These are phyloP conservation scores for Garra rufa DNA, from an alignment of 2,113 vertebrate genomes.

Conservation along the genomic window DNA sequence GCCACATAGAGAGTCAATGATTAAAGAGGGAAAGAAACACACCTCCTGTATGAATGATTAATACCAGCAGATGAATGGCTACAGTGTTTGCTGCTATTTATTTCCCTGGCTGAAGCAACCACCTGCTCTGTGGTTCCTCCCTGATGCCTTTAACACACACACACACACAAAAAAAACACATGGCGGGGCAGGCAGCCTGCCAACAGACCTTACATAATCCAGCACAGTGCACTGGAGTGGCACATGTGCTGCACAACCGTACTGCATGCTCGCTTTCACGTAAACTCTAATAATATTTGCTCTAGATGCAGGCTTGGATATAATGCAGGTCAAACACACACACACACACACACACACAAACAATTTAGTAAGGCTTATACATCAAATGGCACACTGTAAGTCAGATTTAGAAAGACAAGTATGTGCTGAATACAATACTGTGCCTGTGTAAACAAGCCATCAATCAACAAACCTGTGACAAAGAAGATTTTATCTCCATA, in stretches of 20 bases:
- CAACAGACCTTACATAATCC: constrained; percentile 76
- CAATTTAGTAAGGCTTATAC: too few species aligned
- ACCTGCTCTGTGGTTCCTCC: constrained; percentile 67
- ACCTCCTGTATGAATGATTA: constrained; percentile 65
- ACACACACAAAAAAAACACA: constrained; percentile 40
- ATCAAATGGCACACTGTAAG: neutral
- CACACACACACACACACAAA: constrained; percentile 8
- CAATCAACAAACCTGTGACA: constrained; percentile 19
- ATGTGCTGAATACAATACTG: neutral
- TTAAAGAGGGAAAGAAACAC: constrained; percentile 62
- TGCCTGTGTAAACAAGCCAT: constrained; percentile 11
- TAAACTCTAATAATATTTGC: neutral
- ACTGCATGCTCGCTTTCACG: neutral
- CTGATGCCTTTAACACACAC: constrained; percentile 35
- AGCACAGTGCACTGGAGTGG: constrained; percentile 63
- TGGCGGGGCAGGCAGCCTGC: constrained; percentile 60
- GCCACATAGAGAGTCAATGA: constrained; percentile 34
- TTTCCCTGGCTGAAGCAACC: constrained; percentile 61
- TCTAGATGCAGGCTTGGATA: neutral
- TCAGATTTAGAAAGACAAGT: constrained; percentile 17
- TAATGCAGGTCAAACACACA: constrained; percentile 15
- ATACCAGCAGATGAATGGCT: constrained; percentile 68
- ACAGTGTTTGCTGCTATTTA: constrained; percentile 70
- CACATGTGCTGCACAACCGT: constrained; percentile 39
- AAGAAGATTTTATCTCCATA: neutral